Evolutionary conservation across 1,140 invertebrate genomes (phyloP).

Genomic region (Dendrolimus punctatus): DNA sequence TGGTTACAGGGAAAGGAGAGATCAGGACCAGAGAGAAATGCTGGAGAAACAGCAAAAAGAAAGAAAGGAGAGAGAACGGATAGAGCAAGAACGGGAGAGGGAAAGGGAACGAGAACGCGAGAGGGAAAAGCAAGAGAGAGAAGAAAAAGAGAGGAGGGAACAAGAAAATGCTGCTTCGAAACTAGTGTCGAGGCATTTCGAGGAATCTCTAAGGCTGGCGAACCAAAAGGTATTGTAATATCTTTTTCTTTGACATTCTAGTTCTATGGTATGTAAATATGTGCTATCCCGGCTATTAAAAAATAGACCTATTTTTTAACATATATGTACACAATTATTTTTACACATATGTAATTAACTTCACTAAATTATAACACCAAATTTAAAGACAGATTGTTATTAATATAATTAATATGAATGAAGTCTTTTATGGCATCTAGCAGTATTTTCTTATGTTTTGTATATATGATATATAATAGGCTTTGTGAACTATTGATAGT

Average conservation of each 20-base stretch:
- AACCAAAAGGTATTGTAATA: slow-evolving; percentile 82
- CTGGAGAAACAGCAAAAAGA: slow-evolving; percentile 75
- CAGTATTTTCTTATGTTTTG: too few species aligned
- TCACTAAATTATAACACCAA: too few species aligned
- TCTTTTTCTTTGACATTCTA: background rate
- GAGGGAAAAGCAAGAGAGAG: slow-evolving; percentile 72
- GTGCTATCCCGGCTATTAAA: too few species aligned
- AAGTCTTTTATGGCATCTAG: too few species aligned
- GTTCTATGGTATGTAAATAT: background rate
- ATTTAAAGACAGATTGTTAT: too few species aligned
- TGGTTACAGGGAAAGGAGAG: slow-evolving; percentile 75
- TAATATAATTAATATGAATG: too few species aligned
- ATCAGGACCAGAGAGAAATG: slow-evolving; percentile 77
- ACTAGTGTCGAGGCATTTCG: slow-evolving; percentile 90
- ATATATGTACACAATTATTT: too few species aligned
- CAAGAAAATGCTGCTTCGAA: slow-evolving; percentile 78
- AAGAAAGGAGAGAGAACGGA: slow-evolving; percentile 71
- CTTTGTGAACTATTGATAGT: background rate
- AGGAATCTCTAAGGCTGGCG: slow-evolving; percentile 86
- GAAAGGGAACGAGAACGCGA: slow-evolving; percentile 70
- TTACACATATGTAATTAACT: too few species aligned
- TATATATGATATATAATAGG: background rate
- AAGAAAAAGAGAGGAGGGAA: slow-evolving; percentile 77
- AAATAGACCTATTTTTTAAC: too few species aligned
- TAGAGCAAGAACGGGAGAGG: slow-evolving; percentile 69